Conservation (phyloP, 2,113 vertebrate genomes). For the Barnardius zonarius region DNA sequence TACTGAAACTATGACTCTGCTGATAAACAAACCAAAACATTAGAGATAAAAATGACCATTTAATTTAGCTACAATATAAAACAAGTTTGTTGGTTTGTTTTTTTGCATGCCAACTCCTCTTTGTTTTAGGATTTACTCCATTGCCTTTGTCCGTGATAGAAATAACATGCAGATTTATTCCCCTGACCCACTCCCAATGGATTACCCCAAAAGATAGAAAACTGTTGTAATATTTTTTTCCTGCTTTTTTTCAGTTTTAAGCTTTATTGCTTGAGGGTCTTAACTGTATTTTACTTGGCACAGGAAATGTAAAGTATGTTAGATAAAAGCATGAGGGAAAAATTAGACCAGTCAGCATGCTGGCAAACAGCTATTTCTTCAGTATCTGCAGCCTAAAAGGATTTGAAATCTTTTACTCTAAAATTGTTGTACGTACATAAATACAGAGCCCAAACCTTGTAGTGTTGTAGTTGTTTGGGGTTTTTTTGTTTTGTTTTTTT, state of each 20-base stretch:
- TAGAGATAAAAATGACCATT: neutral
- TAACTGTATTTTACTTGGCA: conserved; percentile 63
- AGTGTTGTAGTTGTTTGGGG: neutral
- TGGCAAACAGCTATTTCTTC: conserved; percentile 49
- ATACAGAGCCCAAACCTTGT: neutral
- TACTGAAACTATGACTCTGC: neutral
- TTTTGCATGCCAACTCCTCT: neutral
- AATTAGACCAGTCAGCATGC: conserved; percentile 38
- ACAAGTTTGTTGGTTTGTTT: neutral
- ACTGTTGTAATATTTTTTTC: neutral
- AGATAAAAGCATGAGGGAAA: conserved; percentile 36
- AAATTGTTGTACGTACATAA: neutral
- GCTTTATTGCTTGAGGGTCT: conserved; percentile 48
- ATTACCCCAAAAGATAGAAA: conserved; percentile 42
- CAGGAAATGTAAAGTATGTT: conserved; percentile 43
- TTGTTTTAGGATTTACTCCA: neutral
- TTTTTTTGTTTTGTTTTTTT: neutral
- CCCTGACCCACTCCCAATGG: neutral
- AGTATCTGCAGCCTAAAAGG: conserved; percentile 27
- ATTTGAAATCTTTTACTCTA: conserved; percentile 20
- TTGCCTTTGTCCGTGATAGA: neutral
- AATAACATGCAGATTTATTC: conserved; percentile 21
- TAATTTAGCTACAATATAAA: neutral
- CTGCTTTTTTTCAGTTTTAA: neutral
- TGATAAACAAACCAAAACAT: neutral